phyloP scores from a whole-genome alignment of 2,888 invertebrate genomes.

The Lithosia quadra region DNA sequence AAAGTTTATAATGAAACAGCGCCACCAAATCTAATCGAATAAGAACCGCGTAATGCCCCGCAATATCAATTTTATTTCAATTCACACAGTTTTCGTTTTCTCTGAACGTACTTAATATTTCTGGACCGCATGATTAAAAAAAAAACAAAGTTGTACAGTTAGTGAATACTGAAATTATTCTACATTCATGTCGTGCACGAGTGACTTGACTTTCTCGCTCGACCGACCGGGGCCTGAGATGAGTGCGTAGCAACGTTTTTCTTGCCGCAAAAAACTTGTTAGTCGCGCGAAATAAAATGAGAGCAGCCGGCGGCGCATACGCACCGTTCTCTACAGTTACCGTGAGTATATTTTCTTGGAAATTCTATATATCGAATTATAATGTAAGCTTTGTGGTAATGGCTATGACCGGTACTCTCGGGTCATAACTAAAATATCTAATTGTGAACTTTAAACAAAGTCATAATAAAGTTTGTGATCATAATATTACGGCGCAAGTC shows the following conservation, averaged over 20 bases:
- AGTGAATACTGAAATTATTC: conserved; percentile 45
- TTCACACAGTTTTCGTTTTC: conserved; percentile 21
- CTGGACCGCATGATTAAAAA: conserved; percentile 17
- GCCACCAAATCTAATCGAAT: conserved; percentile 1
- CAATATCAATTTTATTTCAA: conserved; percentile 21
- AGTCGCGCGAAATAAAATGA: conserved; percentile 65
- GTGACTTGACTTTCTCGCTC: conserved; percentile 69
- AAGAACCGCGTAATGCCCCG: conserved; percentile 7
- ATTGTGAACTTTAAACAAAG: not conserved
- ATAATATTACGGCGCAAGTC: not conserved
- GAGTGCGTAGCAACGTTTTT: conserved; percentile 68
- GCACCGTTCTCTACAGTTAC: conserved; percentile 28
- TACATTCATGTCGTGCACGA: conserved; percentile 62
- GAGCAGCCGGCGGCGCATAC: conserved; percentile 52
- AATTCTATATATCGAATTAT: not conserved
- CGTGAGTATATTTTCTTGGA: conserved; percentile 13
- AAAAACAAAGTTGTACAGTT: conserved; percentile 25
- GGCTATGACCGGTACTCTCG: not conserved
- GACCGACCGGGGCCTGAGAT: conserved; percentile 46
- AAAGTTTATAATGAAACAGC: not conserved
- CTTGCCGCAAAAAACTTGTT: conserved; percentile 71
- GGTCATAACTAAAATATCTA: not conserved
- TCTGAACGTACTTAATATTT: conserved; percentile 20
- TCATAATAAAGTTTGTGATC: not conserved
- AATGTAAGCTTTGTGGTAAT: not conserved